Evolutionary conservation across 2,797 vertebrate genomes (phyloP).

Genomic region (Trichosurus vulpecula): DNA sequence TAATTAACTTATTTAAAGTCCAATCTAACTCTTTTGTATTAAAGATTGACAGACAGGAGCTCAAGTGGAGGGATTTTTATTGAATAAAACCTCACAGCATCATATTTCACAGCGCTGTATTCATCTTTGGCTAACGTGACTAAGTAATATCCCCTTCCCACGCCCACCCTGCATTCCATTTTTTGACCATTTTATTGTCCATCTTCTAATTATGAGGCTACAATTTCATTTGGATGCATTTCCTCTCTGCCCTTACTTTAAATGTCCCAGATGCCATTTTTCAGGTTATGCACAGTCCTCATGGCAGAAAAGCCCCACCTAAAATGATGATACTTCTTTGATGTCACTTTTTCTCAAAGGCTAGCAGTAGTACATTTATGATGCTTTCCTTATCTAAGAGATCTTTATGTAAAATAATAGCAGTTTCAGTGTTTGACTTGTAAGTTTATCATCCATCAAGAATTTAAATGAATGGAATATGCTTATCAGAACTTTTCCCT

Average conservation of each 20-base stretch:
- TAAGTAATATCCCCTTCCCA: not conserved
- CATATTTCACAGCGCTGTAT: slow-evolving; percentile 31
- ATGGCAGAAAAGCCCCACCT: slow-evolving; percentile 40
- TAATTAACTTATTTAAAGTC: slow-evolving; percentile 91
- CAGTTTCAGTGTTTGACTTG: slow-evolving; percentile 60
- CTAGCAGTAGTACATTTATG: slow-evolving; percentile 63
- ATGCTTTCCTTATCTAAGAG: slow-evolving; percentile 48
- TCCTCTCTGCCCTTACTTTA: slow-evolving; percentile 40
- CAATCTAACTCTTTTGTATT: slow-evolving; percentile 81
- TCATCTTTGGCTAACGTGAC: slow-evolving; percentile 29
- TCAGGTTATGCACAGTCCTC: slow-evolving; percentile 71
- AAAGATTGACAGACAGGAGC: slow-evolving; percentile 79
- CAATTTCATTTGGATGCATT: slow-evolving; percentile 51
- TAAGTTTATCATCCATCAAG: slow-evolving; percentile 61
- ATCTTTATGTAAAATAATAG: slow-evolving; percentile 57
- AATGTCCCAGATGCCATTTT: slow-evolving; percentile 69
- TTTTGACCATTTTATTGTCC: not conserved
- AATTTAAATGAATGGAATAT: slow-evolving; percentile 69
- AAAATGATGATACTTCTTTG: slow-evolving; percentile 54
- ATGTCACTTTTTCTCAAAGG: slow-evolving; percentile 52
- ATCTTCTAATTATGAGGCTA: slow-evolving; percentile 50
- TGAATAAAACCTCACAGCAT: slow-evolving; percentile 70
- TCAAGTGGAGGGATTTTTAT: slow-evolving; percentile 78
- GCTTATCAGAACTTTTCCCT: slow-evolving; percentile 48
- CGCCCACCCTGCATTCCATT: too few relatives aligned